Base-by-base conservation (phyloP, 92 coral and sea anemone genomes). In the Epizoanthus stellaris region DNA sequence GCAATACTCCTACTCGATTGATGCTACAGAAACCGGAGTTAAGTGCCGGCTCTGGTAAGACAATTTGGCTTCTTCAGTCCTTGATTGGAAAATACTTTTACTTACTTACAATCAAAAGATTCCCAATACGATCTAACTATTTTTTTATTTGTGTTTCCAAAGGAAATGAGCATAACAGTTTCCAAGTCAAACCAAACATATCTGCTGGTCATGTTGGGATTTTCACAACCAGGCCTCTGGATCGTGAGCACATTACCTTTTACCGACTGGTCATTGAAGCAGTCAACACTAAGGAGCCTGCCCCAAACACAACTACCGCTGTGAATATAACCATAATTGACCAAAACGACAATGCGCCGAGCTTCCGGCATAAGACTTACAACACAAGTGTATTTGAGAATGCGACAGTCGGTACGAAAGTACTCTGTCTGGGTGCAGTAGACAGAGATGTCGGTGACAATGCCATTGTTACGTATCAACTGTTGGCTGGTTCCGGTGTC, bases 401-500 rank as follows among this genome's bases (percentile, higher is more conserved):
- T 72, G 66, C 73, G 2, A 68, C 88, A 38, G 42, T 82, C 39
- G 93, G 93, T 39, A 81, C 87, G 16, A 84, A 69, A 84, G 68
- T 83, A 6, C 23, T 82, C 56, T 19, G 61, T 42, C 59, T 90
- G 67, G 52, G 34, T 56, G 91, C 89, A 52, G 38, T 38, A 16
- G 93, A 90, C 67, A 68, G 17, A 5, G 91, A 90, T 64, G 13
- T 13, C 15, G 91, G 82, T 16, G 3, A 5, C 7, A 82, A 90
- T 30, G 91, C 88, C 25, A 39, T 69, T 52, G 77, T 90, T 4
- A 87, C 57, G 21, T 90, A 87, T 59, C 47, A 67, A 9, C 66
- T 90, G 42, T 60, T 87, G 20, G 91, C 88, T 3, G 91, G 93
- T 4, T 90, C 91, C 42, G 93, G 91, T 14, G 16, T 76, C 42